A percentile compares a stretch with the other conserved stretches of the same genome.
Conservation (phyloP, 2,113 vertebrate genomes). For the Plectropomus leopardus region DNA sequence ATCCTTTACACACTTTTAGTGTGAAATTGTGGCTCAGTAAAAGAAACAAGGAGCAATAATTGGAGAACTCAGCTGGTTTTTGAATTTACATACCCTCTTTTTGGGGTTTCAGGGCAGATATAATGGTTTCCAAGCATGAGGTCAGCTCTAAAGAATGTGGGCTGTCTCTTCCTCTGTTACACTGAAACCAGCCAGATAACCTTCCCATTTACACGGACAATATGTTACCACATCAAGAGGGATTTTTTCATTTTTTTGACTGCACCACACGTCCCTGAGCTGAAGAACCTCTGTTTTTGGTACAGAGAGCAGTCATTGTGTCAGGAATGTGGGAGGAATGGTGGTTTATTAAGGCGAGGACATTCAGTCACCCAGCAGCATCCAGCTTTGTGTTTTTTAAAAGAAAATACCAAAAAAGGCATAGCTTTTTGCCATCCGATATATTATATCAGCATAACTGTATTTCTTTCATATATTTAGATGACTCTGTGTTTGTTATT, state of each 20-base stretch:
- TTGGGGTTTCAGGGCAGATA: conserved; percentile 10
- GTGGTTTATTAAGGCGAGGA: conserved; percentile 32
- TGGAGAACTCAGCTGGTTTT: conserved; percentile 14
- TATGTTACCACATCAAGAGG: conserved; percentile 50
- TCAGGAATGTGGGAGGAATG: conserved; percentile 67
- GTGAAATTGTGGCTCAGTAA: background rate
- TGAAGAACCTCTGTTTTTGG: conserved; percentile 37
- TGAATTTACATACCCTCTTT: background rate
- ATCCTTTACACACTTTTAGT: background rate
- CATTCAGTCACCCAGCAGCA: background rate
- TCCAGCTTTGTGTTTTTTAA: background rate
- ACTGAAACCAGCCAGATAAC: conserved; percentile 67
- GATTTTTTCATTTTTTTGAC: conserved; percentile 1
- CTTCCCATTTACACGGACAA: conserved; percentile 57
- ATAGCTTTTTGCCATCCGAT: background rate
- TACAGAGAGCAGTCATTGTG: conserved; percentile 65
- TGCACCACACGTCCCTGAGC: conserved; percentile 36
- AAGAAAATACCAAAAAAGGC: background rate
- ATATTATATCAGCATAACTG: background rate
- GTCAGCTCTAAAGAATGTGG: conserved; percentile 78
- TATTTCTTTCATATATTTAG: background rate
- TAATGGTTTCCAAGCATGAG: conserved; percentile 58
- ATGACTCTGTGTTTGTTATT: background rate
- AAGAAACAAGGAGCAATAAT: background rate
- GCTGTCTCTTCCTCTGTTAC: conserved; percentile 65